Evolutionary conservation across 2,797 vertebrate species (phyloP).

Genomic region (Mormyrus hasselquistii): DNA sequence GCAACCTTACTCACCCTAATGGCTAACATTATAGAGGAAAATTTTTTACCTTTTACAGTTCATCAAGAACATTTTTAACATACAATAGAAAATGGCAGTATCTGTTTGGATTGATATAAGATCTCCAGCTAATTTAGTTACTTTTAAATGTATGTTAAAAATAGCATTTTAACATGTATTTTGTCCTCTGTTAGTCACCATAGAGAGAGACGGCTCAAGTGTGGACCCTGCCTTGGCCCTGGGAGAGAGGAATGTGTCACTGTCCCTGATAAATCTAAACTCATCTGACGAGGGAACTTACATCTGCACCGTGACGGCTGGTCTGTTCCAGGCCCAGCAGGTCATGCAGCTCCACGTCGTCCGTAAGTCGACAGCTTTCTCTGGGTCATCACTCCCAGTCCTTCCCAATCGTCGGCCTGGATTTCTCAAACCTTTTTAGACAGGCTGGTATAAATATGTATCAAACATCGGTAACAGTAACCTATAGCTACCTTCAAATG

Average conservation of each 20-base stretch:
- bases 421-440: not conserved
- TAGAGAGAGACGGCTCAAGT: slow-evolving; percentile 45
- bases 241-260: slow-evolving; percentile 56
- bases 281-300: slow-evolving; percentile 68
- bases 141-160: not conserved
- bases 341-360: slow-evolving; percentile 59
- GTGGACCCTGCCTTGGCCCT: slow-evolving; percentile 47
- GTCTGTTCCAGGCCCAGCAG: slow-evolving; percentile 64
- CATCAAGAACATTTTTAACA: not conserved
- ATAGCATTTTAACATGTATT: not conserved
- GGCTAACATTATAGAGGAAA: not conserved
- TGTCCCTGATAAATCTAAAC: slow-evolving; percentile 57
- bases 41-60: not conserved
- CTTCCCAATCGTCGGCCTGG: not conserved
- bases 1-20: not conserved
- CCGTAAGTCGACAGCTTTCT: slow-evolving; percentile 53
- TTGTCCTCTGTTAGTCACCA: not conserved
- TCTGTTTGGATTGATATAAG: not conserved
- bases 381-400: not conserved
- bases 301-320: slow-evolving; percentile 64
- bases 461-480: not conserved
- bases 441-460: not conserved
- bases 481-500: not conserved
- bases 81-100: not conserved
- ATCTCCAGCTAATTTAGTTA: not conserved